Evolutionary conservation across 2,113 vertebrate genomes (phyloP).

Genomic region (Upupa epops): DNA sequence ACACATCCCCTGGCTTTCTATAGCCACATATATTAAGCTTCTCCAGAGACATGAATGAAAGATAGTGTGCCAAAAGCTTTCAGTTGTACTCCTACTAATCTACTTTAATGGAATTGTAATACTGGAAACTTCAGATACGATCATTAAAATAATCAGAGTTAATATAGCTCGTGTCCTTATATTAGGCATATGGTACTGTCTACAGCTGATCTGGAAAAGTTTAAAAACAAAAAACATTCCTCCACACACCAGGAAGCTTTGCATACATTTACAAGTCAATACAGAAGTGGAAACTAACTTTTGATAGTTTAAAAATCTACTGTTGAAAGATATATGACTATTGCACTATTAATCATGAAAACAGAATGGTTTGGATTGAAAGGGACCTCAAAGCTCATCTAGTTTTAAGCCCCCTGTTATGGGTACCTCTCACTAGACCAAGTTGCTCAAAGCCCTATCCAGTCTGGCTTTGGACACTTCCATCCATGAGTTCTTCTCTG

Average conservation of each 20-base stretch:
- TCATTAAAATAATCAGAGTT: background rate
- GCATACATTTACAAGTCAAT: background rate
- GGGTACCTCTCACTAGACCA: accelerated
- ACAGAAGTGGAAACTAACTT: background rate
- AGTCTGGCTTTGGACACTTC: background rate
- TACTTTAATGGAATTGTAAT: background rate
- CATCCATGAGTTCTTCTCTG: background rate
- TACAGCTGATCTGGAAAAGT: background rate
- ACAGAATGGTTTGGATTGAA: background rate
- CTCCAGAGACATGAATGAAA: background rate
- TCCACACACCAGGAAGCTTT: background rate
- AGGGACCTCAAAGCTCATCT: background rate
- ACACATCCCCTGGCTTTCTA: background rate
- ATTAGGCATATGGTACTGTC: accelerated
- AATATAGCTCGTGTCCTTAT: background rate
- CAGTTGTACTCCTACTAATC: background rate
- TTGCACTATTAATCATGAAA: too few species aligned
- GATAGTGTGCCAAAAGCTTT: background rate
- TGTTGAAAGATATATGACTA: background rate
- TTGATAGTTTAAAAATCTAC: background rate
- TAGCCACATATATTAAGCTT: background rate
- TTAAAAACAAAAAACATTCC: background rate
- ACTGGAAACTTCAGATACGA: background rate
- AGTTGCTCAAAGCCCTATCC: background rate
- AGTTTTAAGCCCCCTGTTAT: too few species aligned